phyloP scores from a whole-genome alignment of 2,797 vertebrate genomes.

The Sandelia bainsii region DNA sequence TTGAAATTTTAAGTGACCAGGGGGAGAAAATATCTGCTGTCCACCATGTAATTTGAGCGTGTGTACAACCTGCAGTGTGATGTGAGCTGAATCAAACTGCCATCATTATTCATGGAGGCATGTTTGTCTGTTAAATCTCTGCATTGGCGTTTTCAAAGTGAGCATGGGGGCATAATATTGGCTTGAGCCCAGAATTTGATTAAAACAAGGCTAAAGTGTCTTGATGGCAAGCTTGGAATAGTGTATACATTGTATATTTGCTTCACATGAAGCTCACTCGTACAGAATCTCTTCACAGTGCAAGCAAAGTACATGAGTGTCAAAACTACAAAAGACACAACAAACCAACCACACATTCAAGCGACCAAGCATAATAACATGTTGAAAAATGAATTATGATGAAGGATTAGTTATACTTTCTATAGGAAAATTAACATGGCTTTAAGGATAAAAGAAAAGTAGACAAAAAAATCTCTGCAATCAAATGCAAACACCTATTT shows the following conservation, averaged over 20 bases:
- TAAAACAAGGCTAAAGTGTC: slow-evolving; percentile 53
- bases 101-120: slow-evolving; percentile 58
- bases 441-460: slow-evolving; percentile 52
- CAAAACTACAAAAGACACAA: slow-evolving; percentile 22
- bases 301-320: slow-evolving; percentile 8
- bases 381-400: slow-evolving; percentile 38
- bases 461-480: slow-evolving; percentile 37
- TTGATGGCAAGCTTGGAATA: slow-evolving; percentile 10
- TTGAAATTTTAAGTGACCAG: slow-evolving; percentile 39
- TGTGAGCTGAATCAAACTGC: slow-evolving; percentile 72
- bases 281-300: slow-evolving; percentile 6
- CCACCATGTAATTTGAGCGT: slow-evolving; percentile 56
- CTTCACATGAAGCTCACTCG: background rate
- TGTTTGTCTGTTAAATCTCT: slow-evolving; percentile 52
- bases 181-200: slow-evolving; percentile 37
- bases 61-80: slow-evolving; percentile 64
- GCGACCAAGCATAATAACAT: slow-evolving; percentile 22
- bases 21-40: slow-evolving; percentile 44
- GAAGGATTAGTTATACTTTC: slow-evolving; percentile 54
- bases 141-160: slow-evolving; percentile 45
- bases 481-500: slow-evolving; percentile 76
- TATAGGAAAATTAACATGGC: slow-evolving; percentile 45
- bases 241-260: slow-evolving; percentile 26
- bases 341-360: slow-evolving; percentile 26
- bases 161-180: slow-evolving; percentile 27